Evolutionary conservation across 2,888 invertebrate genomes (phyloP).

Genomic region (Gasteruption jaculator): DNA sequence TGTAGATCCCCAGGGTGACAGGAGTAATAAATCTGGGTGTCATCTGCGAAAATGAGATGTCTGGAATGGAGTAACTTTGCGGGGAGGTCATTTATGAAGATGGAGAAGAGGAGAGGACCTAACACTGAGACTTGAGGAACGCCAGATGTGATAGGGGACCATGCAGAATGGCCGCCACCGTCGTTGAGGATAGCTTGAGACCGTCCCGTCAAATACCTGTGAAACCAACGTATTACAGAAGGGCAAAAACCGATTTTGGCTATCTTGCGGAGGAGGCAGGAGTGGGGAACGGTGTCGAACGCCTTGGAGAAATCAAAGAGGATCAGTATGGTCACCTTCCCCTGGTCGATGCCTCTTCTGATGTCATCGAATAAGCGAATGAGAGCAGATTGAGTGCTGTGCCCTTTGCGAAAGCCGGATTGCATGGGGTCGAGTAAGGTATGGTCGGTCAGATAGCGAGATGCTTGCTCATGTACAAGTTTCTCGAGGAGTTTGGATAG

Average conservation of each 20-base stretch:
- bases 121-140: constrained; percentile 16
- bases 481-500: neutral
- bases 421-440: too few relatives aligned
- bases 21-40: constrained; percentile 14
- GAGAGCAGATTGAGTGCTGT: constrained; percentile 29
- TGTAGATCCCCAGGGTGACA: neutral
- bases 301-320: constrained; percentile 34
- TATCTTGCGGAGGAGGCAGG: constrained; percentile 23
- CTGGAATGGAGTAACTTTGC: constrained; percentile 1
- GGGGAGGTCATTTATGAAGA: constrained; percentile 11
- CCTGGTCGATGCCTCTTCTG: constrained; percentile 24
- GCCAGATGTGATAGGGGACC: neutral
- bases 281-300: constrained; percentile 31
- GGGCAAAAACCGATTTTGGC: constrained; percentile 39
- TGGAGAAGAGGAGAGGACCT: constrained; percentile 14
- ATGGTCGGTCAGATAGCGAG: neutral
- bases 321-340: constrained; percentile 22
- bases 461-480: neutral
- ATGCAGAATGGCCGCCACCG: neutral
- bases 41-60: constrained; percentile 16
- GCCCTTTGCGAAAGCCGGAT: neutral
- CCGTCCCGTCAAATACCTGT: constrained; percentile 11
- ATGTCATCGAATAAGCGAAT: constrained; percentile 29
- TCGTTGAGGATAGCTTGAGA: constrained; percentile 2
- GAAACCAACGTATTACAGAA: constrained; percentile 46